A percentile compares a stretch with the other conserved stretches of the same genome.
Conservation (phyloP, 2,888 invertebrate species). For the Oscheius sp. region DNA sequence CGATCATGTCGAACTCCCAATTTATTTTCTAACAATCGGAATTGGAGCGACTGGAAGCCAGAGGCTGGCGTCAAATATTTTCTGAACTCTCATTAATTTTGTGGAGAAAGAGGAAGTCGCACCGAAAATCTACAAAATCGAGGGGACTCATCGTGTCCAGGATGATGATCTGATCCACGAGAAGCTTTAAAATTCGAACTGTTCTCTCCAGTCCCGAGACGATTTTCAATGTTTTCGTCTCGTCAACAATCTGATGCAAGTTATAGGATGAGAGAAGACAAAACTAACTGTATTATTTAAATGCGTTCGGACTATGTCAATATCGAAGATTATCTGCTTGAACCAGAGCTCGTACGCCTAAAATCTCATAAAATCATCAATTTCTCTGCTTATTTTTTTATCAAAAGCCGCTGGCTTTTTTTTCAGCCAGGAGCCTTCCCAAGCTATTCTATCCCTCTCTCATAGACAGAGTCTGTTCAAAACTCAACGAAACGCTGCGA, state of each 20-base stretch:
- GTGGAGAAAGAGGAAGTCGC: background rate
- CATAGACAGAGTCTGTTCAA: too few relatives aligned
- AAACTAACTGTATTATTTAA: slow-evolving; percentile 73
- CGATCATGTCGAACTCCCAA: slow-evolving; percentile 73
- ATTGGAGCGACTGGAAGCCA: slow-evolving; percentile 94
- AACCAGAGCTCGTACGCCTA: slow-evolving; percentile 94
- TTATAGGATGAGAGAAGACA: background rate
- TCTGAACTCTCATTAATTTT: slow-evolving; percentile 72
- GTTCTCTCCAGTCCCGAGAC: slow-evolving; percentile 88
- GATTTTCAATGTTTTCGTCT: slow-evolving; percentile 89
- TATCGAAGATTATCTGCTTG: slow-evolving; percentile 95
- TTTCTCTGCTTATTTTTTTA: background rate
- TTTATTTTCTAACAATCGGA: slow-evolving; percentile 93
- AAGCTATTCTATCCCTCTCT: too few relatives aligned
- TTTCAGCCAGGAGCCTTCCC: too few relatives aligned
- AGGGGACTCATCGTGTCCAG: slow-evolving; percentile 98
- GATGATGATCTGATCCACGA: slow-evolving; percentile 95
- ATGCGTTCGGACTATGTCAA: slow-evolving; percentile 87
- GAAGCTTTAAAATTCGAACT: slow-evolving; percentile 86
- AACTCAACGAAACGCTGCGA: too few relatives aligned
- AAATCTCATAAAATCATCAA: too few relatives aligned
- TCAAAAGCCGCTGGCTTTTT: background rate
- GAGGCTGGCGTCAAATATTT: slow-evolving; percentile 91
- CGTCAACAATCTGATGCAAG: slow-evolving; percentile 79
- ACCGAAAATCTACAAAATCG: slow-evolving; percentile 94